phyloP scores from a whole-genome alignment of 2,797 vertebrate species.

The Coccyzus lansbergi region DNA sequence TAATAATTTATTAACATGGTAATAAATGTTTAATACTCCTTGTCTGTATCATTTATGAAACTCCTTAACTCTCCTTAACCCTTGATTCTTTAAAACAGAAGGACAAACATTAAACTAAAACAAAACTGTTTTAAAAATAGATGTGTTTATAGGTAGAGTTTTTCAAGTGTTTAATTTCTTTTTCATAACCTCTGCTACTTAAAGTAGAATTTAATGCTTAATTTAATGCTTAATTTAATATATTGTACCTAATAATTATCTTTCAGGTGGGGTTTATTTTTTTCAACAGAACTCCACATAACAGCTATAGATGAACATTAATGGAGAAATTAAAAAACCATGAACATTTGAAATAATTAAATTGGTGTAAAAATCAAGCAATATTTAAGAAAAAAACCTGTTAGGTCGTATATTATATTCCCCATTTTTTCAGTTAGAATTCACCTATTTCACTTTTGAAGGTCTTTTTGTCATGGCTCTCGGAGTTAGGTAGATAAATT shows the following conservation, averaged over 20 bases:
- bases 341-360: neutral
- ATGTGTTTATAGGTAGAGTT: fast-evolving
- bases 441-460: neutral
- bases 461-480: neutral
- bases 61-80: neutral
- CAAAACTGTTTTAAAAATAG: neutral
- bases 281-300: neutral
- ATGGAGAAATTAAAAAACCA: fast-evolving
- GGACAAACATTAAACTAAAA: neutral
- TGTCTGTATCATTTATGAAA: neutral
- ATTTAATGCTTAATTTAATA: neutral
- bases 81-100: neutral
- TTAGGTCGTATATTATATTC: neutral
- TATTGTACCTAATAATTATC: neutral
- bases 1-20: slow-evolving; percentile 63
- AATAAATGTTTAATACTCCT: slow-evolving; percentile 66
- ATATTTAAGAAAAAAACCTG: fast-evolving
- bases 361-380: neutral
- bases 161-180: neutral
- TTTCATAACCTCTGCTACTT: neutral
- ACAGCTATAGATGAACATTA: neutral
- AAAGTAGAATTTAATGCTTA: neutral
- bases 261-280: neutral
- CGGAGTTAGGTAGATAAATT: neutral
- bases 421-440: neutral